A percentile compares a stretch with the other conserved stretches of the same genome.
These are phyloP conservation scores for Panthera uncia DNA, from an alignment of 2,113 vertebrate genomes.

Conservation along the genomic window DNA sequence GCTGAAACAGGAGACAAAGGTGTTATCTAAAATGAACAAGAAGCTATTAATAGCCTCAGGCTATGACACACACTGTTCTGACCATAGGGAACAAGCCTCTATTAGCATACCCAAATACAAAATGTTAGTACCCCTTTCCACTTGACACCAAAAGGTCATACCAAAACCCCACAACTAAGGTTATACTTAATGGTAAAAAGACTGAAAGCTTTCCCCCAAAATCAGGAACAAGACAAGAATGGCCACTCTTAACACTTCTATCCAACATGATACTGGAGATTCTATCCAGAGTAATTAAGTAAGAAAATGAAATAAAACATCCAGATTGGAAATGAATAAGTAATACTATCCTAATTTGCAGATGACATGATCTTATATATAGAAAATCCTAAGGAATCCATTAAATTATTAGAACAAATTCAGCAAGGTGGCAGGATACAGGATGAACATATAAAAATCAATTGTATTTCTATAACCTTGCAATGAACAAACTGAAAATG, in stretches of 20 bases:
- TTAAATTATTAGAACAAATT: neutral
- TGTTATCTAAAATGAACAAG: neutral
- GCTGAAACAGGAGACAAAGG: slow-evolving; percentile 83
- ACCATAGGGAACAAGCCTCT: neutral
- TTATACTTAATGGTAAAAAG: neutral
- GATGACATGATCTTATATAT: neutral
- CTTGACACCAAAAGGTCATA: neutral
- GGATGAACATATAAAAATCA: neutral
- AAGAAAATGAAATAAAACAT: neutral
- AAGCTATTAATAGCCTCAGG: neutral
- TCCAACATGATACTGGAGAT: neutral
- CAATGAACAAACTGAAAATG: neutral
- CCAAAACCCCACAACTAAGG: neutral
- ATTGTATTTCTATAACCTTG: neutral
- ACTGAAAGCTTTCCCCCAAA: neutral
- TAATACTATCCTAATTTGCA: neutral
- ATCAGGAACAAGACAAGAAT: slow-evolving; percentile 12
- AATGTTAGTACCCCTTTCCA: neutral
- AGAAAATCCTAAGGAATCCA: neutral
- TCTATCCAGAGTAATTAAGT: neutral
- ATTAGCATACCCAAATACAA: neutral
- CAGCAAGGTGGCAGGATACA: neutral
- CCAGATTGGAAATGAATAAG: neutral
- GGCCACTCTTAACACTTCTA: neutral
- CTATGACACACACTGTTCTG: neutral